These are phyloP conservation scores for Pionites leucogaster DNA, from an alignment of 2,113 vertebrate genomes.

Conservation along the genomic window DNA sequence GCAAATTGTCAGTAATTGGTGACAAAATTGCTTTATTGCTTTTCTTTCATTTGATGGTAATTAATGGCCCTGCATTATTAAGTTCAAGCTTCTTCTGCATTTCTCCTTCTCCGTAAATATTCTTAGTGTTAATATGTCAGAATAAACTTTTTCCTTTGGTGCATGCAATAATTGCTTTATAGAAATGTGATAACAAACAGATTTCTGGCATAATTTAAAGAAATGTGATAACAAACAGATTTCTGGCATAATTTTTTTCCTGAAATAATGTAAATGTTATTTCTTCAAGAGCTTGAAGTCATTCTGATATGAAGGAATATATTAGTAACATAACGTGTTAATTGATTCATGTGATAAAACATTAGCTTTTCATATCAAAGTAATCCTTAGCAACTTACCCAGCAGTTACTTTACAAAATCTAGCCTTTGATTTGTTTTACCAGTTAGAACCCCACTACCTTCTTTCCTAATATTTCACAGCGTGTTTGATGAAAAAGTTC, in stretches of 20 bases:
- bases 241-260: not conserved
- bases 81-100: slow-evolving; percentile 35
- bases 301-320: not conserved
- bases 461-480: not conserved
- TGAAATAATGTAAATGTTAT: not conserved
- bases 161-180: not conserved
- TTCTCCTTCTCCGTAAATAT: slow-evolving; percentile 48
- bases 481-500: not conserved
- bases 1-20: slow-evolving; percentile 79
- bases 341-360: not conserved
- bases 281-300: not conserved
- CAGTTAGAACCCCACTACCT: not conserved
- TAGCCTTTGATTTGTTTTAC: not conserved
- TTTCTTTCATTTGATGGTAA: slow-evolving; percentile 75
- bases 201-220: not conserved
- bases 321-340: not conserved
- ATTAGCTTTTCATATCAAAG: not conserved
- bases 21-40: slow-evolving; percentile 78
- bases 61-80: slow-evolving; percentile 66
- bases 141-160: slow-evolving; percentile 41
- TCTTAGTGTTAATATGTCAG: not conserved
- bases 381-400: not conserved
- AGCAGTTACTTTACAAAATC: not conserved
- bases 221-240: not conserved
- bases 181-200: not conserved